Conservation (phyloP, 2,113 vertebrate genomes). For the Anguilla rostrata region DNA sequence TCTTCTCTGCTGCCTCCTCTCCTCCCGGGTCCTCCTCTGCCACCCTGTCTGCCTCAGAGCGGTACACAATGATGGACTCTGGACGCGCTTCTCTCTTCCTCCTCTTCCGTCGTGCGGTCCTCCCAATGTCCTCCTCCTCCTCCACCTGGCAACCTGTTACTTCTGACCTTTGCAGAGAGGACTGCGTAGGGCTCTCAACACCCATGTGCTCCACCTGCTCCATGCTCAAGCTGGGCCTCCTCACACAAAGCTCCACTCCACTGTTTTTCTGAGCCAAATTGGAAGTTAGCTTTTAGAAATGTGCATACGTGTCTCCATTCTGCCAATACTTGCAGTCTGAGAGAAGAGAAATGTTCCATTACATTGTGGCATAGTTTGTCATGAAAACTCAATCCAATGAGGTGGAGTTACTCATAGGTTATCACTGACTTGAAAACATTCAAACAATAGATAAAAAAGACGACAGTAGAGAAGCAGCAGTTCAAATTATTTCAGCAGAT, state of each 20-base stretch:
- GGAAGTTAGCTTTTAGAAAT: neutral
- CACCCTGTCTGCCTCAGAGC: conserved; percentile 80
- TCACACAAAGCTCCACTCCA: conserved; percentile 1
- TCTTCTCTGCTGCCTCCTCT: conserved; percentile 79
- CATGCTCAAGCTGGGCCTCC: conserved; percentile 48
- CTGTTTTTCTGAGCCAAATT: neutral
- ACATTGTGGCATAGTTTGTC: neutral
- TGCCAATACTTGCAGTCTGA: neutral
- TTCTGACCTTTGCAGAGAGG: conserved; percentile 61
- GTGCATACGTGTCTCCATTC: conserved; percentile 2
- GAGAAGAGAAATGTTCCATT: neutral
- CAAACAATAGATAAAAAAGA: neutral
- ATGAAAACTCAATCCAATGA: neutral
- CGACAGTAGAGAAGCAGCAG: neutral
- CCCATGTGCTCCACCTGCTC: conserved; percentile 61
- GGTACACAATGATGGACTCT: conserved; percentile 92
- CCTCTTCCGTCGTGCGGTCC: conserved; percentile 77
- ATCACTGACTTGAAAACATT: neutral
- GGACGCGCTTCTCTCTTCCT: conserved; percentile 87
- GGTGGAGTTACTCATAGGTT: neutral
- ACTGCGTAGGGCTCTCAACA: conserved; percentile 64
- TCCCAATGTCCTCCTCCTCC: conserved; percentile 77
- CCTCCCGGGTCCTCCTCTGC: conserved; percentile 76
- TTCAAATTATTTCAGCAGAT: no score
- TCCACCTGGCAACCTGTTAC: conserved; percentile 58